Base-by-base conservation (phyloP, 53 echinoderm and acorn worm species). In the Stichopus horrens region DNA sequence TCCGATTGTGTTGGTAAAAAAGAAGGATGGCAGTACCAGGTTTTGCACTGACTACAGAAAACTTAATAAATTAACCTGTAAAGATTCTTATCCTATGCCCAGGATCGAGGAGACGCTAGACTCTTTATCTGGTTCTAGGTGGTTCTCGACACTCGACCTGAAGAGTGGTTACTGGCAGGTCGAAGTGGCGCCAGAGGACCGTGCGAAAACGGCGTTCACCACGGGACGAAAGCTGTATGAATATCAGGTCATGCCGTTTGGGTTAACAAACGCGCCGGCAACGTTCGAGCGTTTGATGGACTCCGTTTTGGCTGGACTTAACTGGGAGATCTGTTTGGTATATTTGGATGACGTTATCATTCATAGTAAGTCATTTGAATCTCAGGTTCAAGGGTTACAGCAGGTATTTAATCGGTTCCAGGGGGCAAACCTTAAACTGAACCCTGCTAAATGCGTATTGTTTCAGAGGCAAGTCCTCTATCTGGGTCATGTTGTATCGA, bases 401-500 rank as follows among this genome's bases (percentile, higher is more conserved):
- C 10, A 79, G 53, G 83, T 83, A n/a, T 83, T 83, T 23, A 21
- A 60, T 83, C 2, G 58, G 20, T 57, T 82, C 10, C 18, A 23
- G 57, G 58, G 23, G 9, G 79, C 54, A n/a, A 54, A 79, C 16
- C 79, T 79, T 7, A 55, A 79, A 6, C 79, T 37, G 37, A 79
- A 54, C n/a, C 79, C 55, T n/a, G 19, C 57, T 8, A 83, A 83
- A 13, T 83, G 83, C 22, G n/a, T 57, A 19, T 57, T 83, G 16
- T 83, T 60, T 23, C 77, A 91, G 81, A 91, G 84, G 11, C 55
- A 89, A 5, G 93, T 93, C 3, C 83, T 86, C 16, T 93, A 91
- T 59, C 75, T 93, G 4, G 93, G 93, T 14, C 93, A 93, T 67
- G 59, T 90, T 23, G 5, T 93, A 13, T 88, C 91, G 14, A 54